Percentiles rank a stretch among this genome's conserved stretches.
phyloP scores from a whole-genome alignment of 1,140 invertebrate genomes.

The Trichomalopsis sarcophagae region DNA sequence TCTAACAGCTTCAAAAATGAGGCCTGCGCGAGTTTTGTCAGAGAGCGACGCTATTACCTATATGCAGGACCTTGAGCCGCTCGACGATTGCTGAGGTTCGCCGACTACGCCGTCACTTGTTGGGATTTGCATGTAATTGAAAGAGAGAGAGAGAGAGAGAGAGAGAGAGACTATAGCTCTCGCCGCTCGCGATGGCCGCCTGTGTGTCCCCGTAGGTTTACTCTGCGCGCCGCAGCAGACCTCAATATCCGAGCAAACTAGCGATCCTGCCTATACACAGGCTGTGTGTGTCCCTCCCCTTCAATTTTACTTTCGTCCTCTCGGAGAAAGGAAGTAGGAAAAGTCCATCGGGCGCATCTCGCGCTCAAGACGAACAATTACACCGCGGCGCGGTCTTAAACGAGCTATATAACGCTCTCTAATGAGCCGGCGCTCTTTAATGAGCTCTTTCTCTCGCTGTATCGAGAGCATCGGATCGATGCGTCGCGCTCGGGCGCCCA shows the following conservation, averaged over 20 bases:
- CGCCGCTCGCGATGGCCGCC: conserved; percentile 14
- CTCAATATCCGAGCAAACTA: conserved; percentile 54
- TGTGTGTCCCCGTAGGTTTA: conserved; percentile 50
- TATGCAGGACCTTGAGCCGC: conserved; percentile 15
- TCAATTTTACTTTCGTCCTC: too few species aligned
- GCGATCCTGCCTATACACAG: background rate
- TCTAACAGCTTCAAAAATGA: too few species aligned
- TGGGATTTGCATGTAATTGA: conserved; percentile 64
- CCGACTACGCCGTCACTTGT: conserved; percentile 46
- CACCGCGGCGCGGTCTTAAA: conserved; percentile 17
- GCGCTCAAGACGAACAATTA: conserved; percentile 41
- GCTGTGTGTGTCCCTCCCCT: too few species aligned
- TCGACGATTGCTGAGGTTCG: conserved; percentile 54
- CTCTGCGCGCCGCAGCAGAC: conserved; percentile 39
- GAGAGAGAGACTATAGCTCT: background rate
- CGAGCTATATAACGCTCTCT: conserved; percentile 17
- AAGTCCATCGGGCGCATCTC: background rate
- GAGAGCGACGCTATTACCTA: background rate
- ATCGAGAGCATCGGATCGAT: background rate
- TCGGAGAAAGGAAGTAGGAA: too few species aligned
- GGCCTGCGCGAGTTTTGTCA: conserved; percentile 23
- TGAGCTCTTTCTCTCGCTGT: background rate
- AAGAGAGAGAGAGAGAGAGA: background rate
- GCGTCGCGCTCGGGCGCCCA: background rate
- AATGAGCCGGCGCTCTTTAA: conserved; percentile 45